Base-by-base conservation (phyloP, 1,140 invertebrate species). In the Cecropterus lyciades region DNA sequence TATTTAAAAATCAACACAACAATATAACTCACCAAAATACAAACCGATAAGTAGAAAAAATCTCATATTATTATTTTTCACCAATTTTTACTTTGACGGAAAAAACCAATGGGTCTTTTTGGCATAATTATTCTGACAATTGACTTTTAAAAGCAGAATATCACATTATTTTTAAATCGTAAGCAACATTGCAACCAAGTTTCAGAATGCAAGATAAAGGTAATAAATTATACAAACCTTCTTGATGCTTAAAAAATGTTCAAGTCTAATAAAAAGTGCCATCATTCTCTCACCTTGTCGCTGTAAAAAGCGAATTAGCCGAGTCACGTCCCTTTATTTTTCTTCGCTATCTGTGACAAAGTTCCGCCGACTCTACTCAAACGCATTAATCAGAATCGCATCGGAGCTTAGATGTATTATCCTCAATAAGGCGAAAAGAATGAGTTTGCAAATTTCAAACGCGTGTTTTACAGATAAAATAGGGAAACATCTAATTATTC, bases 401-500 rank as follows among this genome's bases (percentile, higher is more conserved):
- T 76, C 81, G 79, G 53, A 80, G 82, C 79, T 75, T 75, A 88
- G 86, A 92, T 75, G 80, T 90, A 92, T 90, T 89, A 91, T 90
- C 85, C 87, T 76, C 84, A 88, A 91, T 90, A 91, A 89, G 80
- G 86, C 73, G 75, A 69, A 84, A 90, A 87, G 86, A 92, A 92
- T 92, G 89, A 92, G 67, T 92, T 90, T 82, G 86, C 85, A 81
- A 88, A 86, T 89, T 91, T 89, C 81, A 88, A 89, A 85, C 82
- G 79, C 89, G 82, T 90, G 89, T 92, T 85, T 76, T 81, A 80
- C 72, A 79, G 89, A 91, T 82, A 85, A 89, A 89, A 82, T 80
- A 75, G 68, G 79, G 77, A 85, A 89, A 90, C 85, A 89, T 81
- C 84, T 92, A 92, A 92, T 92, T 90, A 90, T 90, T 92, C 89